Conservation (phyloP, 2,113 vertebrate genomes). For the Tonatia bakeri region DNA sequence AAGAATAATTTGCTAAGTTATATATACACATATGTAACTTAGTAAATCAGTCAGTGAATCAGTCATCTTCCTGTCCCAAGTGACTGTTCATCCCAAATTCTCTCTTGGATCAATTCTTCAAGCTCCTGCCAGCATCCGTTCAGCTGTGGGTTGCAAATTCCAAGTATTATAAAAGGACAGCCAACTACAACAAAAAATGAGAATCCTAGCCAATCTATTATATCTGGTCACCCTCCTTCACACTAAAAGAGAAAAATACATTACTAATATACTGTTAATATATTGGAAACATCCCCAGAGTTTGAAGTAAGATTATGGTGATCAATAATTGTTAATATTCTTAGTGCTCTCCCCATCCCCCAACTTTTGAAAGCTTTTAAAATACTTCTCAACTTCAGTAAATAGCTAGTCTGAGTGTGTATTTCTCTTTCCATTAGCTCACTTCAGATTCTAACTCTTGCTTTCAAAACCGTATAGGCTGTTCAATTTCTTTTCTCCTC, state of each 20-base stretch:
- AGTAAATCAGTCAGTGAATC: not conserved
- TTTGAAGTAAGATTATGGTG: not conserved
- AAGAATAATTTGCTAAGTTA: no score
- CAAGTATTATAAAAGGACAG: not conserved
- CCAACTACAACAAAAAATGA: not conserved
- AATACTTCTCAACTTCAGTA: not conserved
- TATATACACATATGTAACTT: not conserved
- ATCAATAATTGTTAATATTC: not conserved
- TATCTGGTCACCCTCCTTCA: not conserved
- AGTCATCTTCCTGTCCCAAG: not conserved
- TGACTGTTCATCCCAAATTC: not conserved
- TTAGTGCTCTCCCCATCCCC: not conserved
- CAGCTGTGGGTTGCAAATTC: not conserved
- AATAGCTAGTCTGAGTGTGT: not conserved
- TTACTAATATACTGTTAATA: not conserved
- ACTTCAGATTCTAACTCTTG: not conserved
- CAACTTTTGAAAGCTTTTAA: not conserved
- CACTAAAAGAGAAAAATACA: not conserved
- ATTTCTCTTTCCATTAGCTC: not conserved
- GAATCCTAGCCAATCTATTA: not conserved
- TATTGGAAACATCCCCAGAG: not conserved
- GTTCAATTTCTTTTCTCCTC: not conserved
- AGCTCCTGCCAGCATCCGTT: not conserved
- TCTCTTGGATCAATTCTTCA: conserved; percentile 8
- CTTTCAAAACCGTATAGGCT: not conserved